These are phyloP conservation scores for Conops quadrifasciatus DNA, from an alignment of 2,888 invertebrate genomes.

Conservation along the genomic window DNA sequence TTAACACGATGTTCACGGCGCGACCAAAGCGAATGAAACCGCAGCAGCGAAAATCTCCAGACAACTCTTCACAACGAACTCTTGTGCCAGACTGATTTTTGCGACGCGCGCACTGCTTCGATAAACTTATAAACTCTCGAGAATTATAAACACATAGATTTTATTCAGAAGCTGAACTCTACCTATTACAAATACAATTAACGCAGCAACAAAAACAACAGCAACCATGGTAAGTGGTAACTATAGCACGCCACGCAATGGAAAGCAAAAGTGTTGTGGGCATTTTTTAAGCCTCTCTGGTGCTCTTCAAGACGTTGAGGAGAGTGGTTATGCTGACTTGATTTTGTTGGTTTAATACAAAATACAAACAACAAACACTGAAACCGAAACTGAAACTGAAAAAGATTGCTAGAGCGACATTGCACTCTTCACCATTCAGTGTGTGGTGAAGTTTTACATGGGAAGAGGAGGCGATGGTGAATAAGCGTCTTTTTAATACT, in stretches of 20 bases:
- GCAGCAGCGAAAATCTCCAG: neutral
- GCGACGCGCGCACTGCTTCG: constrained; percentile 49
- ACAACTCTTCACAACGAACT: constrained; percentile 61
- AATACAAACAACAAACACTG: neutral
- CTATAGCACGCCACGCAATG: constrained; percentile 17
- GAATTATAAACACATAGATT: constrained; percentile 20
- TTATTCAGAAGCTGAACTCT: neutral
- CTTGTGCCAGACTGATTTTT: constrained; percentile 61
- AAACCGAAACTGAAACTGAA: no score
- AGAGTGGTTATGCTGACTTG: constrained; percentile 6
- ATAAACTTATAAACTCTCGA: constrained; percentile 6
- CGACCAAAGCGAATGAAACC: neutral
- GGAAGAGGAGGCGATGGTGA: neutral
- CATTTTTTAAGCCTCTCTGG: neutral
- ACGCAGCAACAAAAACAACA: constrained; percentile 24
- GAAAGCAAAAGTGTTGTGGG: constrained; percentile 38
- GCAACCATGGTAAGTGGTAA: neutral
- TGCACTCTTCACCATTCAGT: constrained; percentile 3
- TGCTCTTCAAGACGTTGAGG: neutral
- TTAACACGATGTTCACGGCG: constrained; percentile 15
- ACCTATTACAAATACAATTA: constrained; percentile 16
- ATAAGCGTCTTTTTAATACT: no score
- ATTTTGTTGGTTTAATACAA: neutral
- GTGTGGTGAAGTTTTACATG: neutral
- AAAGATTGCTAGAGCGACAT: neutral